These are phyloP conservation scores for Cheilosia urbana DNA, from an alignment of 2,888 invertebrate genomes.

Conservation along the genomic window DNA sequence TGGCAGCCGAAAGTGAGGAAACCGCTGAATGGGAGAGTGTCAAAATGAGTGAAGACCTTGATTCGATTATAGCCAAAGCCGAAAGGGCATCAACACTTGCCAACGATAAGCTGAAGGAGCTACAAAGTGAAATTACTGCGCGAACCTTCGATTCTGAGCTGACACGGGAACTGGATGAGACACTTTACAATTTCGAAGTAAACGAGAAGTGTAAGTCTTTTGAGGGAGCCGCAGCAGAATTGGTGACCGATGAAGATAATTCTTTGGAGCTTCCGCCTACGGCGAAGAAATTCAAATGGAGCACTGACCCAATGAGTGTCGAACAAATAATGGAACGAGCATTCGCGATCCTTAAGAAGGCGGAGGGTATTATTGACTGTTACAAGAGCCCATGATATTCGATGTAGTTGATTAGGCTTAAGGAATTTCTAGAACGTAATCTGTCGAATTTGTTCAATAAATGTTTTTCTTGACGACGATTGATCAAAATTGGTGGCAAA, in stretches of 20 bases:
- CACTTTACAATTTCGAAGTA: constrained; percentile 77
- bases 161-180: constrained; percentile 76
- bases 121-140: constrained; percentile 51
- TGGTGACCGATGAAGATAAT: constrained; percentile 61
- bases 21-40: neutral
- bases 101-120: constrained; percentile 66
- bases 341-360: constrained; percentile 74
- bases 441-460: constrained; percentile 29
- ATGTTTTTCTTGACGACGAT: constrained; percentile 5
- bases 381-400: constrained; percentile 26
- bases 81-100: constrained; percentile 74
- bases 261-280: constrained; percentile 47
- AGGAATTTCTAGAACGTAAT: constrained; percentile 23
- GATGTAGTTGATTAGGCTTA: constrained; percentile 27
- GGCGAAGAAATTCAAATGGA: constrained; percentile 56
- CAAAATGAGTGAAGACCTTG: constrained; percentile 40
- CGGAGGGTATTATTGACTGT: constrained; percentile 77
- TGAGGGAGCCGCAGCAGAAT: constrained; percentile 10
- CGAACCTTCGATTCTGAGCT: constrained; percentile 56
- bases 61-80: constrained; percentile 76
- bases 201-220: constrained; percentile 76
- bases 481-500: neutral
- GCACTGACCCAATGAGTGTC: constrained; percentile 45
- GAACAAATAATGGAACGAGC: constrained; percentile 76
- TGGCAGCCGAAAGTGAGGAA: constrained; percentile 16